Base-by-base conservation (phyloP, 2,113 vertebrate genomes). In the Ptychochromis oligacanthus region DNA sequence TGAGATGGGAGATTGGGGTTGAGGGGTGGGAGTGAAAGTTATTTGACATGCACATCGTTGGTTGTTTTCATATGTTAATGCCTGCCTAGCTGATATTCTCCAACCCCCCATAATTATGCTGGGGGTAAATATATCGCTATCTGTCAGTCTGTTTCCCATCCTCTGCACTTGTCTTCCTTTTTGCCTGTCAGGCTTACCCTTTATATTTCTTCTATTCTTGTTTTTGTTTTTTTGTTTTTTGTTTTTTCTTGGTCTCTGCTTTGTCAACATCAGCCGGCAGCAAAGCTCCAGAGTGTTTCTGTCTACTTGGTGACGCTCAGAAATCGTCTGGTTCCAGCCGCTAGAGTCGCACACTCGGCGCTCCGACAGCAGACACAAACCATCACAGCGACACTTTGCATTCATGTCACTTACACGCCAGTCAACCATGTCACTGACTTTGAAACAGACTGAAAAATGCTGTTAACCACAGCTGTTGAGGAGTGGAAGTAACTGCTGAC, bases 31-130 rank as follows among this genome's bases (percentile, higher is more conserved):
- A 15, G 49, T 24, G 55, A 6, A 12, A 72, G 55, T 59, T 78
- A 82, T 75, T 90, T 90, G 84, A 75, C 43, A 61, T 82, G 76
- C 78, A 81, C 80, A 38, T 18, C 57, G 38, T 31, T 43, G 79
- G 12, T 59, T 85, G 82, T 87, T 92, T 89, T 93, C 82, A 87
- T 88, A 92, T 93, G 90, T 77, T 85, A 93, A 94, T 93, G 36
- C 54, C 62, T 64, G 75, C 17, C 22, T 0, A 62, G 9, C 76
- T 81, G 54, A 36, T 72, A 11, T 59, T 31, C 46, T 72, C 74
- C n/a, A n/a, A 17, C 26, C 18, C 49, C 12, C 6, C 0, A 12
- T 75, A 58, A 79, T 82, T 76, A 70, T 76, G 67, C 70, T 11
- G 57, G 59, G 54, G 80, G 57, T 75, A 54, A 84, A 81, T 20